Evolutionary conservation across 1,140 invertebrate species (phyloP).

Genomic region (Epicauta chinensis): DNA sequence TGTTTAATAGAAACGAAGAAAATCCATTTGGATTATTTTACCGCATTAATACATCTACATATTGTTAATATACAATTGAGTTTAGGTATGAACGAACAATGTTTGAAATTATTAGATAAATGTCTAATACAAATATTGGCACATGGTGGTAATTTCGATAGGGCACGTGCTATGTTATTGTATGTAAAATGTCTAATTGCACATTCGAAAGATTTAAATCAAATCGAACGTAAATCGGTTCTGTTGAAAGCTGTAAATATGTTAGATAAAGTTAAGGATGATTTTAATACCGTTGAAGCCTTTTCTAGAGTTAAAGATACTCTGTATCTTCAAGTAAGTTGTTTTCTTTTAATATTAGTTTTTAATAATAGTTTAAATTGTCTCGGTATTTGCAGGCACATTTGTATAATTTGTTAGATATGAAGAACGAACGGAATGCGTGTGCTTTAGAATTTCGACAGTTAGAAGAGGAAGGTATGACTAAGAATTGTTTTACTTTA

Average conservation of each 20-base stretch:
- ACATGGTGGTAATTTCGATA: constrained; percentile 75
- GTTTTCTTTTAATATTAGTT: background rate
- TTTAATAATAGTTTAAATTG: background rate
- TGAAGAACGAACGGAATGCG: constrained; percentile 60
- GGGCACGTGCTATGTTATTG: constrained; percentile 57
- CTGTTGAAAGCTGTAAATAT: constrained; percentile 58
- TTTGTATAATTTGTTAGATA: constrained; percentile 60
- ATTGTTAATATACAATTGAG: constrained; percentile 66
- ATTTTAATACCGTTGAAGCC: constrained; percentile 69
- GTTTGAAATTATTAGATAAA: constrained; percentile 60
- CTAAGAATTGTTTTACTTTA: constrained; percentile 37
- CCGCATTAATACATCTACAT: constrained; percentile 68
- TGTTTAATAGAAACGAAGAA: constrained; percentile 63
- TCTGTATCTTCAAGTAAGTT: constrained; percentile 57
- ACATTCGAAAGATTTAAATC: constrained; percentile 43
- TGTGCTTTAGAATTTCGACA: constrained; percentile 65
- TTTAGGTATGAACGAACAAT: constrained; percentile 62
- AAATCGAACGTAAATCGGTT: constrained; percentile 47
- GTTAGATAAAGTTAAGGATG: constrained; percentile 57
- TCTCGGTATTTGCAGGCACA: constrained; percentile 53
- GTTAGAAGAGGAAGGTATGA: constrained; percentile 59
- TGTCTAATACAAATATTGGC: constrained; percentile 65
- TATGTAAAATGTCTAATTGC: constrained; percentile 65
- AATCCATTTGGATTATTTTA: constrained; percentile 69
- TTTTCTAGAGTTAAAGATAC: constrained; percentile 65